Evolutionary conservation across 2,797 vertebrate genomes (phyloP).

Genomic region (Bovichtus diacanthus): DNA sequence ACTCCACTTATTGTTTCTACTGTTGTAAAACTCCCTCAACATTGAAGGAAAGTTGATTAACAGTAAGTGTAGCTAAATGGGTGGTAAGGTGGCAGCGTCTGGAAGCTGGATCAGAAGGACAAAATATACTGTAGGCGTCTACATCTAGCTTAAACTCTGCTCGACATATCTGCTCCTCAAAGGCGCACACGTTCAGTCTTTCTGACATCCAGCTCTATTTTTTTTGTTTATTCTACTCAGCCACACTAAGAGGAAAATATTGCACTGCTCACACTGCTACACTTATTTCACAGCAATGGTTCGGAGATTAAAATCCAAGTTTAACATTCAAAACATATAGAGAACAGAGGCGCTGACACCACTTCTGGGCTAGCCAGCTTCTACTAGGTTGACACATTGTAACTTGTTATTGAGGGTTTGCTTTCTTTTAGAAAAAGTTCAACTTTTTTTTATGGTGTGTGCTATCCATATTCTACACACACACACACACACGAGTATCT

Average conservation of each 20-base stretch:
- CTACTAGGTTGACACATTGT: neutral
- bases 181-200: neutral
- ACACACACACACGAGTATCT: no score
- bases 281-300: neutral
- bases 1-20: slow-evolving; percentile 66
- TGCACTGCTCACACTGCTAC: neutral
- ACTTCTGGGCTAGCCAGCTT: no score
- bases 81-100: slow-evolving; percentile 36
- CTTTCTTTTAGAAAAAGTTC: neutral
- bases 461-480: neutral
- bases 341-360: neutral
- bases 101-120: slow-evolving; percentile 36
- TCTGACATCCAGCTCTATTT: neutral
- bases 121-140: slow-evolving; percentile 3
- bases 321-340: neutral
- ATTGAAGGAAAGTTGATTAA: slow-evolving; percentile 70
- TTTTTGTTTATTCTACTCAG: neutral
- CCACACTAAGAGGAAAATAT: neutral
- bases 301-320: neutral
- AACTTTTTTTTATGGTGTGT: neutral
- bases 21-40: slow-evolving; percentile 61
- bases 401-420: neutral
- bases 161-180: neutral
- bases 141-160: slow-evolving; percentile 26
- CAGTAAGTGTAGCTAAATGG: slow-evolving; percentile 57